Evolutionary conservation across 2,113 vertebrate species (phyloP).

Genomic region (Chloropsis hardwickii): DNA sequence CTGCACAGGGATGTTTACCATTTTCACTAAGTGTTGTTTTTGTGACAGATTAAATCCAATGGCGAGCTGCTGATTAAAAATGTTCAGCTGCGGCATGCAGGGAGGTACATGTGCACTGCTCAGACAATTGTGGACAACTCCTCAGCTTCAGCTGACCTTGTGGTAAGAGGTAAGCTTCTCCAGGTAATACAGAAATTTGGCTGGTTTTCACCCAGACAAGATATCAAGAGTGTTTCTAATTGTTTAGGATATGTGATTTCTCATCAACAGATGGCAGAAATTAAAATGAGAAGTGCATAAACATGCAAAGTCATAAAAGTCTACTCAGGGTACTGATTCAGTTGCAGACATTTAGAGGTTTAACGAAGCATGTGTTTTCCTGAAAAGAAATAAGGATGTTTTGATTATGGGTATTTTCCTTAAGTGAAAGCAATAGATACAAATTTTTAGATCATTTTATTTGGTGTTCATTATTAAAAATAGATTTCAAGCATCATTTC

Average conservation of each 20-base stretch:
- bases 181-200: not conserved
- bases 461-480: not conserved
- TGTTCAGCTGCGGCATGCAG: constrained; percentile 87
- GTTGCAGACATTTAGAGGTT: not conserved
- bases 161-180: constrained; percentile 87
- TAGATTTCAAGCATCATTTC: not conserved
- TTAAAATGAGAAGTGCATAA: not conserved
- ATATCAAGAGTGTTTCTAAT: not conserved
- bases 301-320: not conserved
- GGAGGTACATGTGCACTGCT: constrained; percentile 88
- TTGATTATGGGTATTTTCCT: not conserved
- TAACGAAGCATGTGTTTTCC: not conserved
- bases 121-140: constrained; percentile 94
- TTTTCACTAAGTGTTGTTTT: not conserved
- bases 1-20: not conserved
- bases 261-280: not conserved
- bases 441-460: not conserved
- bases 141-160: constrained; percentile 86
- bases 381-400: not conserved
- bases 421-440: not conserved
- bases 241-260: not conserved
- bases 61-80: constrained; percentile 89
- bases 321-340: not conserved
- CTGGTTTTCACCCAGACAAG: not conserved
- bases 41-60: constrained; percentile 81